These are phyloP conservation scores for Orthosia gracilis DNA, from an alignment of 2,888 invertebrate genomes.

Conservation along the genomic window DNA sequence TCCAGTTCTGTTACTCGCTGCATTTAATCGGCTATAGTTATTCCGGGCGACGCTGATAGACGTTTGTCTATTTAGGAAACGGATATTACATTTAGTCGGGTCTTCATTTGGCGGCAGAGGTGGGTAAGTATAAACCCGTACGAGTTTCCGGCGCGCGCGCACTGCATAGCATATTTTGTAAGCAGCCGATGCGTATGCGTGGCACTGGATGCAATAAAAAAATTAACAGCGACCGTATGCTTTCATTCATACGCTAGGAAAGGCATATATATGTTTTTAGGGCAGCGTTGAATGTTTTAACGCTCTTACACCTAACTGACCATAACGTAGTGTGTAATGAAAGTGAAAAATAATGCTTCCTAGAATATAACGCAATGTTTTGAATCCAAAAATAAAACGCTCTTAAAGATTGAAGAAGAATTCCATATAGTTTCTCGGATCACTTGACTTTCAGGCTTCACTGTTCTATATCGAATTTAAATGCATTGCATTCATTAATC, in stretches of 20 bases:
- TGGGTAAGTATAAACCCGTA: slow-evolving; percentile 88
- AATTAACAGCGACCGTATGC: slow-evolving; percentile 84
- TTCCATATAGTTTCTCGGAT: slow-evolving; percentile 14
- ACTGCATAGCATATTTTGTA: slow-evolving; percentile 89
- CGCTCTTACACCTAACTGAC: slow-evolving; percentile 39
- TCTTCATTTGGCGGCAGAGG: slow-evolving; percentile 90
- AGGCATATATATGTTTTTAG: slow-evolving; percentile 83
- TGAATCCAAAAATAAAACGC: slow-evolving; percentile 35
- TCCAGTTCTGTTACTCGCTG: slow-evolving; percentile 74
- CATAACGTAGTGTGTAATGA: slow-evolving; percentile 45
- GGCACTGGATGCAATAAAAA: slow-evolving; percentile 84
- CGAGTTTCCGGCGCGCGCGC: slow-evolving; percentile 87
- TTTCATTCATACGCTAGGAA: slow-evolving; percentile 79
- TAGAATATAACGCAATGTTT: slow-evolving; percentile 37
- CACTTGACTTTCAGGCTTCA: slow-evolving; percentile 35
- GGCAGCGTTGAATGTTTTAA: slow-evolving; percentile 67
- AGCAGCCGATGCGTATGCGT: slow-evolving; percentile 84
- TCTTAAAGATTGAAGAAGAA: slow-evolving; percentile 27
- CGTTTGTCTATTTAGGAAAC: slow-evolving; percentile 91
- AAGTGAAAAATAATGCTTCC: slow-evolving; percentile 49
- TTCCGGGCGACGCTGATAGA: slow-evolving; percentile 89
- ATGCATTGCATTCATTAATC: slow-evolving; percentile 73
- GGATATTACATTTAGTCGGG: slow-evolving; percentile 90
- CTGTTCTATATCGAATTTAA: slow-evolving; percentile 68
- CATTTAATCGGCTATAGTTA: slow-evolving; percentile 89